Evolutionary conservation across 1,140 invertebrate species (phyloP), one percentile per base, ranked within the genome.

Genomic region (Parasteatoda tepidariorum): DNA sequence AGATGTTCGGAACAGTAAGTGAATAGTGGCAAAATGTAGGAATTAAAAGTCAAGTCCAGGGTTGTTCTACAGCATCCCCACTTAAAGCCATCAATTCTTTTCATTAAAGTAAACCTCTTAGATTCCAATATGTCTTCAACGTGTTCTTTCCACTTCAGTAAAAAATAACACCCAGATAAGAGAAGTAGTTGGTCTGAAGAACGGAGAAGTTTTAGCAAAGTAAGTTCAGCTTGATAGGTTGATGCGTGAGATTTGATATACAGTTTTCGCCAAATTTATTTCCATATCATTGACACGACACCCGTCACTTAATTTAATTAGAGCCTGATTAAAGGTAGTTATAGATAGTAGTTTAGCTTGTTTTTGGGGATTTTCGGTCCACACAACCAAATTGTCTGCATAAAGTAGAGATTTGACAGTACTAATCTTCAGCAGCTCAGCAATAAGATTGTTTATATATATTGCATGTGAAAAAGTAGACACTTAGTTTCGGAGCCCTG

Each of bases 391-490:
- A 38, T 71, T 33, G 33, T 71, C 31, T 7, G 68, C 68, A 34
- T 71, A 71, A 15, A 41, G 15, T 3, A 68, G 30, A 30, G 22
- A 71, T 55, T 41, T 48, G 15, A 33, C 68, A 13, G 15, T 24
- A 33, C 26, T 24, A 26, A 59, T 59, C 13, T 71, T 24, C 15
- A 24, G 18, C 34, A 33, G 26, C 2, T 7, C 38, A 7, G 13
- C 9, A 15, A 71, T 26, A 26, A 71, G 68, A 71, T 71, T 33
- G 54, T 71, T 71, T 30, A 71, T 71, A 22, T 71, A 71, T 3
- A 71, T 48, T n/a, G n/a, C n/a, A n/a, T n/a, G 15, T 22, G 38
- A 55, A 71, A 71, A 2, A 55, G 26, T 7, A 71, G 6, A 18
- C 34, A 55, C 15, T 22, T 55, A 34, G 54, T 48, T 2, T 41